Percentiles rank a stretch among this genome's conserved stretches.
Evolutionary conservation across 2,888 invertebrate species (phyloP).

Genomic region (Conus canariensis): DNA sequence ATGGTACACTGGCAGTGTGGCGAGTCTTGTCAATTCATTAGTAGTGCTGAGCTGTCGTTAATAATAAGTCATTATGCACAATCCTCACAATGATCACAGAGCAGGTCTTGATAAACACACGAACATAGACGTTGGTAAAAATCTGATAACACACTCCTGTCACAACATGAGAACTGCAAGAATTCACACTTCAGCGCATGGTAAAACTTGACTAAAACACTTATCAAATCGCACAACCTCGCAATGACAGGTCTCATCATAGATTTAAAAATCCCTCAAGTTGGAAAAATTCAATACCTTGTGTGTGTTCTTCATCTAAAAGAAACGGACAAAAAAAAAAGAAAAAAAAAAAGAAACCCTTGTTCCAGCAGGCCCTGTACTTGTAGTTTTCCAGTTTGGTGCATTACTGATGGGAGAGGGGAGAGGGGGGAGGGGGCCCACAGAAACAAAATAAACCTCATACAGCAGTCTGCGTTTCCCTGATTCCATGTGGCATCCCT

Average conservation of each 20-base stretch:
- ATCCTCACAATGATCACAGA: neutral
- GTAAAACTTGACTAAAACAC: neutral
- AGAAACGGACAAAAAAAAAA: neutral
- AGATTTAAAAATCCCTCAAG: neutral
- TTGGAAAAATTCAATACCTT: neutral
- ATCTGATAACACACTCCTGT: neutral
- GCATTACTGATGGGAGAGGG: neutral
- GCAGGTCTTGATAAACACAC: neutral
- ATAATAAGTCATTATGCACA: neutral
- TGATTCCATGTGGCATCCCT: neutral
- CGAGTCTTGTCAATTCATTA: neutral
- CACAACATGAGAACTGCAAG: conserved; percentile 6
- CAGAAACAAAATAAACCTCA: no score
- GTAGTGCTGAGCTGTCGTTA: neutral
- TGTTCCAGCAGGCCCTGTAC: neutral
- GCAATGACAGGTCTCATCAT: neutral
- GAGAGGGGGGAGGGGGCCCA: no score
- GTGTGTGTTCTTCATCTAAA: neutral
- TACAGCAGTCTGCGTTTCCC: neutral
- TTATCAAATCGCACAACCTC: neutral
- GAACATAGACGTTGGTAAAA: neutral
- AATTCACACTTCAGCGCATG: neutral
- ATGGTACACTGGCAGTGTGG: conserved; percentile 7
- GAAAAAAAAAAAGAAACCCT: neutral
- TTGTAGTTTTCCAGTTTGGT: neutral